These are phyloP conservation scores for Pardalotus punctatus DNA, from an alignment of 2,113 vertebrate genomes.

Conservation along the genomic window DNA sequence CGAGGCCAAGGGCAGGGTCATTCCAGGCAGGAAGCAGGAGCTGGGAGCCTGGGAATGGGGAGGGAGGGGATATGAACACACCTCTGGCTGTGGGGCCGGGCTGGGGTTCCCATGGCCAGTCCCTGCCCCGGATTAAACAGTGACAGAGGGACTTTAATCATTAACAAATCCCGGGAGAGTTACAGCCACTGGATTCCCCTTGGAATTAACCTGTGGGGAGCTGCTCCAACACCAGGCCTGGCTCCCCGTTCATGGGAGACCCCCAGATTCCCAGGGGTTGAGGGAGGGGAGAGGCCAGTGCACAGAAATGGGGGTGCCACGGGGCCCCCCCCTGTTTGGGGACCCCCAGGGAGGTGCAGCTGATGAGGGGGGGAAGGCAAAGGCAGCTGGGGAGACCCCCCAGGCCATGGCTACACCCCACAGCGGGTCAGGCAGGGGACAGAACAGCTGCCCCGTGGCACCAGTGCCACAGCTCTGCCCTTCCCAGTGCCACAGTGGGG, in stretches of 20 bases:
- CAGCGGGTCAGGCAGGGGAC: not conserved
- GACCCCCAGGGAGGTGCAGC: not conserved
- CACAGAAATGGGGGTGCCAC: not conserved
- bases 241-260: rapidly evolving
- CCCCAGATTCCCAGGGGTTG: not conserved
- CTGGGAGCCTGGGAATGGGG: not conserved
- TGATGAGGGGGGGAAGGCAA: not conserved
- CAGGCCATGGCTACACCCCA: rapidly evolving
- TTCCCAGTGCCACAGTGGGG: rapidly evolving
- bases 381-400: not conserved
- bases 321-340: not conserved
- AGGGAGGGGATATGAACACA: not conserved
- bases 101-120: not conserved
- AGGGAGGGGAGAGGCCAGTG: not conserved
- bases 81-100: not conserved
- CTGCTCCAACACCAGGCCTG: rapidly evolving
- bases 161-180: not conserved
- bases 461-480: not conserved
- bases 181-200: not conserved
- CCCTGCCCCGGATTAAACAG: not conserved
- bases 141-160: constrained; percentile 23
- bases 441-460: rapidly evolving
- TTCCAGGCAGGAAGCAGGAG: not conserved
- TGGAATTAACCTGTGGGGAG: not conserved
- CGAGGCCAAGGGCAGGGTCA: not conserved